Conservation (phyloP, 1,140 invertebrate species). For the Eriosoma lanigerum region DNA sequence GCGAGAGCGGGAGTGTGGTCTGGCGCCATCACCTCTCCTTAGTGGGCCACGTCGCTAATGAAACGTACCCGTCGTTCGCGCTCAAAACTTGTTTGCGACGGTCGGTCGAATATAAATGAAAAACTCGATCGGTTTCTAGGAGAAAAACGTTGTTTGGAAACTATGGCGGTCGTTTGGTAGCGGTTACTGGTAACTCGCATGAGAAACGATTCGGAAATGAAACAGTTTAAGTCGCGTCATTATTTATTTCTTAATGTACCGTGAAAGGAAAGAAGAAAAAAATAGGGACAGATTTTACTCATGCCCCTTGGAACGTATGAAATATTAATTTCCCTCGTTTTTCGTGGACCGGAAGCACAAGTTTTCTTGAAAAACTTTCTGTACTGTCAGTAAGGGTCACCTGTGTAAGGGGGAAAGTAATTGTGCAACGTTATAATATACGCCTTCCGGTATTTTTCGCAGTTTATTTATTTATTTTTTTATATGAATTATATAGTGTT, state of each 20-base stretch:
- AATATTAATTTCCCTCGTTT: constrained; percentile 49
- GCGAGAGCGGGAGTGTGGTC: not conserved
- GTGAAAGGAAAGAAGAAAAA: constrained; percentile 43
- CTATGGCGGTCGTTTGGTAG: not conserved
- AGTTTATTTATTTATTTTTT: not conserved
- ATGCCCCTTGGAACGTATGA: constrained; percentile 30
- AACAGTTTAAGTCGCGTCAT: constrained; percentile 30
- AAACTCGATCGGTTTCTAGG: not conserved
- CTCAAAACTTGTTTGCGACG: constrained; percentile 9
- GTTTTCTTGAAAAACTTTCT: constrained; percentile 40
- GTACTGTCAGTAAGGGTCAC: constrained; percentile 43
- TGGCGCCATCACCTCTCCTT: not conserved
- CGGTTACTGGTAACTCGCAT: too few relatives aligned
- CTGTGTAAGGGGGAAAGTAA: constrained; percentile 36
- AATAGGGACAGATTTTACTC: constrained; percentile 40
- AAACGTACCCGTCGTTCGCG: constrained; percentile 5
- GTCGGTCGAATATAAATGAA: not conserved
- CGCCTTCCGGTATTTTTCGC: constrained; percentile 37
- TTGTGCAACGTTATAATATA: constrained; percentile 8
- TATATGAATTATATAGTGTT: not conserved
- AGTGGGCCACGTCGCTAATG: not conserved
- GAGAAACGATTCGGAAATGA: constrained; percentile 25
- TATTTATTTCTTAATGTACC: constrained; percentile 52
- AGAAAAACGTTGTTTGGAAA: constrained; percentile 1
- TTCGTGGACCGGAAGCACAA: constrained; percentile 30